Percentiles rank a stretch among this genome's conserved stretches.
Conservation (phyloP, 2,797 vertebrate genomes). For the Betta splendens region DNA sequence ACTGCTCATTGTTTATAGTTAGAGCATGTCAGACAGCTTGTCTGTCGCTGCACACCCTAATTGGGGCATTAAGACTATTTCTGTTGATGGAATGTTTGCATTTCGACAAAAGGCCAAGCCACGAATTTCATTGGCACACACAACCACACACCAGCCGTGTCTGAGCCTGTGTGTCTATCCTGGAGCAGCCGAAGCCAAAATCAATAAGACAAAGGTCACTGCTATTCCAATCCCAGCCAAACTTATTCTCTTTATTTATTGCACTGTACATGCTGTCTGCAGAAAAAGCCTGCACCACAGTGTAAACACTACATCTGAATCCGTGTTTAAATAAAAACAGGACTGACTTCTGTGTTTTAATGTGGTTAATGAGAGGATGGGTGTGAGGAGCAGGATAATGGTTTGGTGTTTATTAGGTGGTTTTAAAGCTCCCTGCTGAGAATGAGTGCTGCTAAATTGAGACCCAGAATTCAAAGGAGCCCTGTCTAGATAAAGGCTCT, state of each 20-base stretch:
- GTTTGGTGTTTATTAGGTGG: constrained; percentile 45
- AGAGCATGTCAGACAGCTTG: constrained; percentile 7
- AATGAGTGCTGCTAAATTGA: constrained; percentile 44
- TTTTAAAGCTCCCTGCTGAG: constrained; percentile 37
- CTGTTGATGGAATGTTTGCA: constrained; percentile 43
- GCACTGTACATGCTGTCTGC: constrained; percentile 56
- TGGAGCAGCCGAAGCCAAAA: constrained; percentile 59
- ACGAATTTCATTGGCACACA: constrained; percentile 29
- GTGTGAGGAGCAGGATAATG: constrained; percentile 19
- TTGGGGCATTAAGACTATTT: constrained; percentile 44
- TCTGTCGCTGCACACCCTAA: constrained; percentile 28
- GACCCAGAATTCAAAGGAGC: constrained; percentile 46
- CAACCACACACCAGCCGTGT: constrained; percentile 36
- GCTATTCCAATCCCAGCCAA: constrained; percentile 74
- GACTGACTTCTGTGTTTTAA: too few species aligned
- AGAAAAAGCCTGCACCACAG: constrained; percentile 32
- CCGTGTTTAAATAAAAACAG: constrained; percentile 41
- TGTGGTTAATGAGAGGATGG: constrained; percentile 35
- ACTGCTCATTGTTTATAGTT: background rate
- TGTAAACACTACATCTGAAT: constrained; percentile 39
- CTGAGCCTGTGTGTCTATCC: constrained; percentile 38
- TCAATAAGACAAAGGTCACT: constrained; percentile 80
- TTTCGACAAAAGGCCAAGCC: constrained; percentile 54
- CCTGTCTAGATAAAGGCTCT: constrained; percentile 38
- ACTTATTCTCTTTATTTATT: constrained; percentile 58